These are phyloP conservation scores for Drosophila limbata DNA, from an alignment of 2,888 invertebrate species.

Conservation along the genomic window DNA sequence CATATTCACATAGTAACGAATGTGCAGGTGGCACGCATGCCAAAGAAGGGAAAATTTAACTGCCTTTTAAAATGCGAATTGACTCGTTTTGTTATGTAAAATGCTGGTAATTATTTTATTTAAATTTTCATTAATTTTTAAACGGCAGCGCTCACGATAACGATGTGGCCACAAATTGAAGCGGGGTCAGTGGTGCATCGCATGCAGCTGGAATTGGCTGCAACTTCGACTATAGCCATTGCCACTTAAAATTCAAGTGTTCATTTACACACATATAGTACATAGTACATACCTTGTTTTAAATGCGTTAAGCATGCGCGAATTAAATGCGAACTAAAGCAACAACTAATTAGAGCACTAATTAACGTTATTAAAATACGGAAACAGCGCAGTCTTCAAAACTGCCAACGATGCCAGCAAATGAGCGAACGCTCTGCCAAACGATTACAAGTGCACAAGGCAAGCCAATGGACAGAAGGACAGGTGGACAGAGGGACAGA, in stretches of 20 bases:
- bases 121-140: slow-evolving; percentile 69
- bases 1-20: slow-evolving; percentile 49
- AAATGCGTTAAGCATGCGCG: slow-evolving; percentile 57
- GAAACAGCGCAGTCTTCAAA: slow-evolving; percentile 36
- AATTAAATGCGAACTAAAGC: slow-evolving; percentile 59
- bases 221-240: slow-evolving; percentile 12
- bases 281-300: slow-evolving; percentile 26
- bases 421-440: slow-evolving; percentile 28
- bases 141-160: slow-evolving; percentile 39
- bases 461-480: slow-evolving; percentile 10
- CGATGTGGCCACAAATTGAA: slow-evolving; percentile 20
- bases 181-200: not conserved
- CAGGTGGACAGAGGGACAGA: not conserved
- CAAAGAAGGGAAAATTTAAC: not conserved
- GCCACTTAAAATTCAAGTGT: slow-evolving; percentile 52
- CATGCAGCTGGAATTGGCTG: slow-evolving; percentile 18
- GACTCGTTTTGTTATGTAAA: slow-evolving; percentile 65
- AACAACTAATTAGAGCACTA: slow-evolving; percentile 77
- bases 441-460: slow-evolving; percentile 41
- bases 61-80: not conserved
- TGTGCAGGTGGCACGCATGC: slow-evolving; percentile 54
- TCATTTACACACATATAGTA: not conserved
- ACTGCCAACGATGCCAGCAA: slow-evolving; percentile 33
- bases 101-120: slow-evolving; percentile 62
- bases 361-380: slow-evolving; percentile 78